A percentile compares a stretch with the other conserved stretches of the same genome.
Evolutionary conservation across 2,888 invertebrate species (phyloP).

Genomic region (Oscheius onirici): DNA sequence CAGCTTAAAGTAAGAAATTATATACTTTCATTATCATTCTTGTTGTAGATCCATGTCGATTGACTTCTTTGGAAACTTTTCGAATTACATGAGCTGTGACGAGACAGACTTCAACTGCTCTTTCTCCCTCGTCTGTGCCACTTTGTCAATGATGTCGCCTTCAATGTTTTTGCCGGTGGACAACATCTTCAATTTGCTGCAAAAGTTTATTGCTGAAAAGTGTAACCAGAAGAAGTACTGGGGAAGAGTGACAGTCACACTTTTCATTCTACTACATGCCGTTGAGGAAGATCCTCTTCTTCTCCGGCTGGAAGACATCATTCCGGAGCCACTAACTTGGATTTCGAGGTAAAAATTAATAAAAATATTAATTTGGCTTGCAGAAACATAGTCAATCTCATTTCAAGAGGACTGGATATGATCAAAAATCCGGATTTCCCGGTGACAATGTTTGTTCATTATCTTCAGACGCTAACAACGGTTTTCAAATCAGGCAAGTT

Average conservation of each 20-base stretch:
- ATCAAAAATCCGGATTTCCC: neutral
- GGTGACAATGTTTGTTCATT: neutral
- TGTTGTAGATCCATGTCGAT: conserved; percentile 11
- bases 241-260: neutral
- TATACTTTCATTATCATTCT: neutral
- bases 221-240: neutral
- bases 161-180: conserved; percentile 27
- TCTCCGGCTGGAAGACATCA: conserved; percentile 8
- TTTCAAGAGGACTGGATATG: conserved; percentile 1
- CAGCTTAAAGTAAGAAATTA: conserved; percentile 8
- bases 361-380: neutral
- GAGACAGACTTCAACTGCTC: neutral
- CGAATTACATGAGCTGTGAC: neutral
- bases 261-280: conserved; percentile 12
- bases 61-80: conserved; percentile 27
- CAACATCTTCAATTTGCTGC: conserved; percentile 7
- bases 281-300: conserved; percentile 20
- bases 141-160: conserved; percentile 25
- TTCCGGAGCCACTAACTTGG: conserved; percentile 11
- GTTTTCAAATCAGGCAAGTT: conserved; percentile 21
- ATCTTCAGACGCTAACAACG: neutral
- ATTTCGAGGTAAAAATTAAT: neutral
- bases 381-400: neutral
- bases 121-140: neutral
- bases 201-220: conserved; percentile 3